Base-by-base conservation (phyloP, 2,113 vertebrate genomes). In the Cololabis saira region DNA sequence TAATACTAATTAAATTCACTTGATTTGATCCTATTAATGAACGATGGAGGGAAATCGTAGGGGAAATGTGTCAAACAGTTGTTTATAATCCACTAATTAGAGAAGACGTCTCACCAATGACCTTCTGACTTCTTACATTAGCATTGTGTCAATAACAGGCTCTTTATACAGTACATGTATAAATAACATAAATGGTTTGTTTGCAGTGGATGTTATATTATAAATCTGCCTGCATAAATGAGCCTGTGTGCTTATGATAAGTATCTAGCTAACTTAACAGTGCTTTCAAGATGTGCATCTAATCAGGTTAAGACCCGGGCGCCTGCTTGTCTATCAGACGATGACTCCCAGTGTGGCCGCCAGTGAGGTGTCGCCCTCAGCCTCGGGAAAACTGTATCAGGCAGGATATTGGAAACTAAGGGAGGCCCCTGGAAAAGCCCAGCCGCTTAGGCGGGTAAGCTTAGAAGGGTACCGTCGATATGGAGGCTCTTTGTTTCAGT, bases 351-450 rank as follows among this genome's bases (percentile, higher is more conserved):
- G 65, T 76, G 61, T 57, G 54, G 61, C 74, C 11, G 1, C 42
- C 51, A 49, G 69, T 53, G 64, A 43, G 44, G 45, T 37, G 59
- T 69, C 67, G 50, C 67, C 33, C 19, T 53, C 11, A 6, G 76
- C 55, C 43, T 64, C 56, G 21, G 55, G 64, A 61, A 78, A 62
- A 70, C 61, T 54, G 54, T 67, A 68, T 56, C 62, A 37, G 45
- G 72, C 84, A 84, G 89, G 87, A 89, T 89, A 87, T 85, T 85
- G 66, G 81, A 87, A 77, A 71, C 81, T 72, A 71, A 22, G 2
- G 64, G 79, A 89, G 77, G 76, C 80, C 78, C 80, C 72, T 85
- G 61, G 59, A 85, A 88, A 86, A 87, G 67, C 79, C 84, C 61
- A 3, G 13, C 49, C 30, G 57, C 77, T 80, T 67, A 78, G 62